phyloP scores from a whole-genome alignment of 2,113 vertebrate species.

The Notothenia rossii region DNA sequence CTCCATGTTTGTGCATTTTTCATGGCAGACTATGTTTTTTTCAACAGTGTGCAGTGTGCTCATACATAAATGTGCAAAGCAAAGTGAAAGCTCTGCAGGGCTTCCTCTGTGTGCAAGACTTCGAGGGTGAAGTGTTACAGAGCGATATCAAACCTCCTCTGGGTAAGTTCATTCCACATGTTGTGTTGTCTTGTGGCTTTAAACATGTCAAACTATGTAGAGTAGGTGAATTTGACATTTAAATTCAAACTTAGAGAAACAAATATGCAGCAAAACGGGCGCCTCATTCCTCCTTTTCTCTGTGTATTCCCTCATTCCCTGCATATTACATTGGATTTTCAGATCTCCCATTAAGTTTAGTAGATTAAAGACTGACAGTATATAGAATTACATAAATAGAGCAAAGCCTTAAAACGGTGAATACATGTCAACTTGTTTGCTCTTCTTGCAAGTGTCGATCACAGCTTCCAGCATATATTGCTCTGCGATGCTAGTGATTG shows the following conservation, averaged over 20 bases:
- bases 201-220: background rate
- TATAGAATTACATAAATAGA: conserved; percentile 40
- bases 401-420: conserved; percentile 59
- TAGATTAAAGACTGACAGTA: conserved; percentile 45
- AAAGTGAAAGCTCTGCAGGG: conserved; percentile 16
- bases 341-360: conserved; percentile 38
- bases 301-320: conserved; percentile 2
- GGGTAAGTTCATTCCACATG: background rate
- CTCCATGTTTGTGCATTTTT: conserved; percentile 20
- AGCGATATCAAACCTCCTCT: conserved; percentile 6
- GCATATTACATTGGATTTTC: conserved; percentile 41
- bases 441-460: conserved; percentile 46
- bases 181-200: background rate
- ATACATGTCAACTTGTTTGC: conserved; percentile 47
- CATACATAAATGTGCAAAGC: conserved; percentile 56
- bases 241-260: background rate
- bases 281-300: background rate
- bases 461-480: conserved; percentile 45
- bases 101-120: conserved; percentile 11
- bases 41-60: conserved; percentile 6
- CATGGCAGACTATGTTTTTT: conserved; percentile 20
- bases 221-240: background rate
- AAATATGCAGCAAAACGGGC: background rate
- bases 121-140: background rate
- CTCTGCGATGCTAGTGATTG: conserved; percentile 12